Evolutionary conservation across 2,797 vertebrate genomes (phyloP).

Genomic region (Remorina albescens): DNA sequence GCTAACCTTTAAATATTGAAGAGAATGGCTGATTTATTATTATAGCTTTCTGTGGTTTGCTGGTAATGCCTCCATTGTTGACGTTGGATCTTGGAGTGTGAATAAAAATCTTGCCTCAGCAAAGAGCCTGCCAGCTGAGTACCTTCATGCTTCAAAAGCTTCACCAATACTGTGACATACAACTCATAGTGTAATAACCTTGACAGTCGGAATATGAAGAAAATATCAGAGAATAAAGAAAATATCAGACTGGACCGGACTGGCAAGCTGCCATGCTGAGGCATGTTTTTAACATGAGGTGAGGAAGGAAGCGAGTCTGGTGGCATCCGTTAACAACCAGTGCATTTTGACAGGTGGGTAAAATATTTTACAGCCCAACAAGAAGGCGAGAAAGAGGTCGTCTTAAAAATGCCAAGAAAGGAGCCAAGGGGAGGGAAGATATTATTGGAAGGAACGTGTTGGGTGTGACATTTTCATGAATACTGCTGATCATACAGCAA

Average conservation of each 20-base stretch:
- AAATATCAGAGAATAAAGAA: constrained; percentile 51
- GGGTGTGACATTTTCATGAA: constrained; percentile 73
- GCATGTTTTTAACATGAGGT: constrained; percentile 33
- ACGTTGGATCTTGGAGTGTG: constrained; percentile 43
- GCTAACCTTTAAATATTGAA: constrained; percentile 71
- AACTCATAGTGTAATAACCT: constrained; percentile 62
- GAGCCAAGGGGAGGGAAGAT: constrained; percentile 51
- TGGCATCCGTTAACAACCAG: constrained; percentile 35
- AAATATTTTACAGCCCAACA: constrained; percentile 46
- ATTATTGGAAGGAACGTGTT: constrained; percentile 49
- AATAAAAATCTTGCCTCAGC: constrained; percentile 61
- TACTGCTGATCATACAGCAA: constrained; percentile 68
- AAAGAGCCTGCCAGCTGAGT: constrained; percentile 50
- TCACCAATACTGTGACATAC: constrained; percentile 47
- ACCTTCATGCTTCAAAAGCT: constrained; percentile 60
- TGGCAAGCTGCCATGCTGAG: constrained; percentile 51
- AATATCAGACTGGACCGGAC: constrained; percentile 49
- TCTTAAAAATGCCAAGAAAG: constrained; percentile 36
- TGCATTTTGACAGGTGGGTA: constrained; percentile 51
- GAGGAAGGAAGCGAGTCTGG: constrained; percentile 26
- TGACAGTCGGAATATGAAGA: constrained; percentile 53
- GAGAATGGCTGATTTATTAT: constrained; percentile 64
- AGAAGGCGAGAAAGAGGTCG: constrained; percentile 58
- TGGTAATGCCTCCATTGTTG: constrained; percentile 57
- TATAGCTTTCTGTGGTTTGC: constrained; percentile 61